Evolutionary conservation across 2,113 vertebrate species (phyloP), one percentile per base, ranked within the genome.

Genomic region (Epinephelus lanceolatus): DNA sequence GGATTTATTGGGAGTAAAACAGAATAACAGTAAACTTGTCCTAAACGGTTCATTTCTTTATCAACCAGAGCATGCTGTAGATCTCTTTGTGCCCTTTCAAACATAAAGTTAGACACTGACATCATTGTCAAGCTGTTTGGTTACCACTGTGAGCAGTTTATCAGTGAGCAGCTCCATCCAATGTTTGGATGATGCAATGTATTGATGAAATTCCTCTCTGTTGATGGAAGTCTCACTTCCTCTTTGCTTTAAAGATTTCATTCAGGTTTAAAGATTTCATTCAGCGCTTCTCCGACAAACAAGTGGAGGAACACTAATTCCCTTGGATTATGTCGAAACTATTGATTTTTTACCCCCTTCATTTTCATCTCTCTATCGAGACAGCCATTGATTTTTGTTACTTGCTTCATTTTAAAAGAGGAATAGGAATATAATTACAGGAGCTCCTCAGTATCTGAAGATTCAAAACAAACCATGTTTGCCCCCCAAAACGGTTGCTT

Each of bases 341-440:
- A 89, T 86, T 45, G 69, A 71, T 18, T 27, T 23, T 13, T n/a
- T 3, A 1, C 10, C 27, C 76, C 76, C 75, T 75, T 85, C 85
- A 84, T 89, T 84, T 88, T 89, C 85, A 85, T 87, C 76, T 76
- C 71, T 86, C 71, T 71, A 87, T 89, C n/a, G 40, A 81, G 86
- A 77, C 81, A 71, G 55, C 11, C 76, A 86, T 88, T 55, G 78
- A 91, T 88, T 73, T 65, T 14, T 7, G 49, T 55, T 60, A 49
- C 45, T 78, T 61, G 63, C 71, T 82, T 83, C 71, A 77, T 82
- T 86, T 85, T 27, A 71, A 55, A 81, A 79, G 71, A 83, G 85
- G 78, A 84, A 75, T 59, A 76, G 30, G 61, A 71, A 70, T 73
- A 77, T 90, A 78, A 90, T 90, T 88, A 84, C 83, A 68, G 78